These are phyloP conservation scores for Caenorhabditis briggsae DNA, from an alignment of 1,140 invertebrate genomes.

Conservation along the genomic window DNA sequence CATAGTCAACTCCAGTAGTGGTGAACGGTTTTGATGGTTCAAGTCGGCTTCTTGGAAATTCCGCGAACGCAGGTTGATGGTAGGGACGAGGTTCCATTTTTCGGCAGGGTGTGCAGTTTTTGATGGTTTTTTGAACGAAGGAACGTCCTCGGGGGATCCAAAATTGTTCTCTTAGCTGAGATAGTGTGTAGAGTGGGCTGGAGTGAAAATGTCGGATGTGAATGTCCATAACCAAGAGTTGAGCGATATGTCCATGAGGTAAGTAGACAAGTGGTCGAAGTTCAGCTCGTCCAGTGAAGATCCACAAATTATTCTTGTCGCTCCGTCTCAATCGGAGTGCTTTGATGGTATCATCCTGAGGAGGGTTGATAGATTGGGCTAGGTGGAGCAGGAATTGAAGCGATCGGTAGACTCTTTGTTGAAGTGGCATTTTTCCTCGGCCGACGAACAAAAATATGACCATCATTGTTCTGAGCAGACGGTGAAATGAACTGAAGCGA, in stretches of 20 bases:
- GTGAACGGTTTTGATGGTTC: background rate
- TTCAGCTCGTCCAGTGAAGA: background rate
- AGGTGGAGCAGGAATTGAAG: too few species aligned
- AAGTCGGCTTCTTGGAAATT: background rate
- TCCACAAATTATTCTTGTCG: background rate
- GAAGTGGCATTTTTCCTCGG: too few species aligned
- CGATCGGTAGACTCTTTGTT: too few species aligned
- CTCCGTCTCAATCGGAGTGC: background rate
- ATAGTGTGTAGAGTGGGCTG: background rate
- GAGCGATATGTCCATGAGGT: background rate
- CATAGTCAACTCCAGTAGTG: background rate
- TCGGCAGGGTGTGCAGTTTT: background rate
- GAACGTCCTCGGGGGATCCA: background rate
- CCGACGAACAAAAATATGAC: too few species aligned
- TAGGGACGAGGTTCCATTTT: background rate
- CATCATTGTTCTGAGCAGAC: too few species aligned
- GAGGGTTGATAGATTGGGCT: background rate
- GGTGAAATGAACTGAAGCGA: too few species aligned
- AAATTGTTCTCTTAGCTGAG: background rate
- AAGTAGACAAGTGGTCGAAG: background rate
- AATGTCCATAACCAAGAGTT: background rate
- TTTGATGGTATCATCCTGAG: background rate
- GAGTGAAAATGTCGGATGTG: background rate
- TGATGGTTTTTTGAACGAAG: background rate
- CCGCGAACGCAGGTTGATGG: background rate